Percentiles rank a stretch among this genome's conserved stretches.
Evolutionary conservation across 2,113 vertebrate genomes (phyloP).

Genomic region (Urocitellus parryii): DNA sequence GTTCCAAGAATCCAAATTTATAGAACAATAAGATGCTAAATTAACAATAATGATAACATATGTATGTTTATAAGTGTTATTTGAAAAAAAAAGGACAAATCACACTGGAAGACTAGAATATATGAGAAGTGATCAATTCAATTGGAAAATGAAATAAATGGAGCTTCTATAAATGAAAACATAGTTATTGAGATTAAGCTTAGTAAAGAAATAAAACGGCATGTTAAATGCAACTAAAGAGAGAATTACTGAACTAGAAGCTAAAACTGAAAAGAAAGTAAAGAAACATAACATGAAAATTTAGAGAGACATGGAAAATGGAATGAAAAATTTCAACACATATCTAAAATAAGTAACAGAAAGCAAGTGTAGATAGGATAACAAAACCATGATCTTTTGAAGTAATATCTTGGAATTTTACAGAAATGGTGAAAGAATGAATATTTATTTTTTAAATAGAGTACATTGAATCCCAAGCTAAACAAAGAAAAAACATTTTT

Average conservation of each 20-base stretch:
- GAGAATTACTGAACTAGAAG: background rate
- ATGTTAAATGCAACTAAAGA: background rate
- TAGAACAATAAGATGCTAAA: background rate
- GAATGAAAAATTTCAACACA: background rate
- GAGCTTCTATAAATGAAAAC: background rate
- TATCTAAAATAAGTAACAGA: background rate
- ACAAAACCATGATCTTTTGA: background rate
- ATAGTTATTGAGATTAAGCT: background rate
- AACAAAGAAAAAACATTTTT: background rate
- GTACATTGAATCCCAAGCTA: background rate
- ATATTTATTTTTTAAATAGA: background rate
- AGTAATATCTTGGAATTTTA: background rate
- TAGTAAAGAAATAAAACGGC: background rate
- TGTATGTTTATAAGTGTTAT: background rate
- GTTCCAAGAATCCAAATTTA: background rate
- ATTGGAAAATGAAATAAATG: slow-evolving; percentile 21
- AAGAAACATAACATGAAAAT: background rate
- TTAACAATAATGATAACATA: background rate
- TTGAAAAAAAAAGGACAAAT: background rate
- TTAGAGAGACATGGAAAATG: background rate
- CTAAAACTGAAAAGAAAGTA: background rate
- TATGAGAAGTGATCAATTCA: background rate
- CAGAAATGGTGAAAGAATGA: background rate
- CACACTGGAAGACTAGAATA: background rate
- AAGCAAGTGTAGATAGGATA: background rate